Conservation (phyloP, 1,140 invertebrate genomes). For the Oryzaephilus surinamensis region DNA sequence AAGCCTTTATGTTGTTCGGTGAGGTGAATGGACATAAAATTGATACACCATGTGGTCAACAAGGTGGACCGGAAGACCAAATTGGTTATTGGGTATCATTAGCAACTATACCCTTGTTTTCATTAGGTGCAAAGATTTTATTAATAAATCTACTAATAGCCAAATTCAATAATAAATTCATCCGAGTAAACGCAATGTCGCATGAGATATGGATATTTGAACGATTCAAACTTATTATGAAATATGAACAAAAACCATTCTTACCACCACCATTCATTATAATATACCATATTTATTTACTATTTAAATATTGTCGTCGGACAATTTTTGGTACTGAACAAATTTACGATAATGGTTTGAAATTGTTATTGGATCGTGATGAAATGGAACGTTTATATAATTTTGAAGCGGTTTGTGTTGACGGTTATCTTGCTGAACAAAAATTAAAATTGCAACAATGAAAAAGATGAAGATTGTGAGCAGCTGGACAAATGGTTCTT, state of each 20-base stretch:
- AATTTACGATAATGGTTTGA: conserved; percentile 85
- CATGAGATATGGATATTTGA: conserved; percentile 99
- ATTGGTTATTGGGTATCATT: conserved; percentile 91
- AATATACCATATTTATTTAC: conserved; percentile 79
- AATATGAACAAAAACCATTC: conserved; percentile 94
- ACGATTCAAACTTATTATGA: conserved; percentile 95
- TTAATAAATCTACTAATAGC: conserved; percentile 97
- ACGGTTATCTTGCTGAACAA: conserved; percentile 78
- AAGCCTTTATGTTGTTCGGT: conserved; percentile 98
- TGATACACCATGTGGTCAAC: conserved; percentile 63
- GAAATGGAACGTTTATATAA: conserved; percentile 88
- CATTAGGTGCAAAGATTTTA: conserved; percentile 91
- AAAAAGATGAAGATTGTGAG: conserved; percentile 36
- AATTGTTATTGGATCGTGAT: conserved; percentile 85
- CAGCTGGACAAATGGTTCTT: conserved; percentile 18
- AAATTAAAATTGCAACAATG: conserved; percentile 71
- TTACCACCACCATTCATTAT: conserved; percentile 90
- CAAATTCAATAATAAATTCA: conserved; percentile 98
- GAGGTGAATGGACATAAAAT: conserved; percentile 94
- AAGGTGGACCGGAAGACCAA: conserved; percentile 58
- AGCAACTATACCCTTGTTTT: conserved; percentile 86
- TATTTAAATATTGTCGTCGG: conserved; percentile 73
- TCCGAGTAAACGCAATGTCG: conserved; percentile 87
- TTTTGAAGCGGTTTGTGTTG: conserved; percentile 96
- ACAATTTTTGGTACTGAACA: conserved; percentile 66